Evolutionary conservation across 2,113 vertebrate genomes (phyloP), one percentile per base, ranked within the genome.

Genomic region (Ameiurus melas): DNA sequence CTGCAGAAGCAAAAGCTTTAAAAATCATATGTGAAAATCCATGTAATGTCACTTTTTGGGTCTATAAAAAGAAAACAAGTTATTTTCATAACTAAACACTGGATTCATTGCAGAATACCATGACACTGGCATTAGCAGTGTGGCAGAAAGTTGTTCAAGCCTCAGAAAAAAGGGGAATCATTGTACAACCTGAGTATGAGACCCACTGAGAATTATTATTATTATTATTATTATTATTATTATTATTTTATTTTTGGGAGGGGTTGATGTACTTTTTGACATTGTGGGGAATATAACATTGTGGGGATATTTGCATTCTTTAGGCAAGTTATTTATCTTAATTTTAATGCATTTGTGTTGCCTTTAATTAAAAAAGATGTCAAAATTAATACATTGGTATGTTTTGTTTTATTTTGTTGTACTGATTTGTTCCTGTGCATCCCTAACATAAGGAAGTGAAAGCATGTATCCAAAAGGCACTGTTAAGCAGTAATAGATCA

Each of bases 261-360:
- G 62, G 22, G 79, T 92, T 92, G 90, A 93, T 90, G 93, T 93
- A 93, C 93, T 94, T 94, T 94, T 94, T 92, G 93, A 95, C 95
- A 94, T 94, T 91, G 93, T 94, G 90, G 93, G 93, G 93, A 94
- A 94, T 95, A 94, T 93, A 90, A 93, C 91, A 91, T 85, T 92
- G 89, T 86, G 71, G 85, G 92, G 93, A 93, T 94, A 93, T 96
- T 95, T 95, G 93, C 89, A 93, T 90, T 90, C 83, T 96, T 94
- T 94, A 95, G 92, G 87, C 89, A 92, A 94, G 93, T 93, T 96
- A 95, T 96, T 96, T 96, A 96, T 95, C 95, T 95, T 96, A 95
- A 96, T 95, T 95, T 96, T 95, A 96, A 95, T 95, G 94, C 93
- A 93, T 94, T 95, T 94, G 93, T 94, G 94, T 92, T 88, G 89